Percentiles rank a stretch among this genome's conserved stretches.
Conservation (phyloP, 2,797 vertebrate genomes). For the Enteromius thamalakanensis region DNA sequence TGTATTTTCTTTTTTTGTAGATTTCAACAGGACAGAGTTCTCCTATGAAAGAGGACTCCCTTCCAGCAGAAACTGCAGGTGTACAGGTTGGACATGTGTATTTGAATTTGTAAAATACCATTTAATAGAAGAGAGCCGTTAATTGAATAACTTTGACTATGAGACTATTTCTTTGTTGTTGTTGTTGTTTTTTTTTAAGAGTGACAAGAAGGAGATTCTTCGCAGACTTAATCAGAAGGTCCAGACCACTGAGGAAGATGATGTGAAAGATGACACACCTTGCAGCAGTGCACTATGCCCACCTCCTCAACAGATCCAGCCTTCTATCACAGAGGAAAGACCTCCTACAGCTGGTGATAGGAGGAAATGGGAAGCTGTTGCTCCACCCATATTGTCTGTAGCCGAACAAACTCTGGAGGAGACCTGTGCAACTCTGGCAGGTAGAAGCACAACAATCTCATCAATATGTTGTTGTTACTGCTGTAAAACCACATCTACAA, state of each 20-base stretch:
- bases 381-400: constrained; percentile 81
- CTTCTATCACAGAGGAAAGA: constrained; percentile 64
- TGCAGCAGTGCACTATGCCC: constrained; percentile 51
- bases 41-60: constrained; percentile 72
- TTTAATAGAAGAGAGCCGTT: background rate
- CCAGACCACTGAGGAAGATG: constrained; percentile 74
- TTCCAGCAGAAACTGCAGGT: constrained; percentile 70
- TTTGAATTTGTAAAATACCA: background rate
- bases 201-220: constrained; percentile 90
- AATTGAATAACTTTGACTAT: background rate
- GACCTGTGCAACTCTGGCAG: constrained; percentile 68
- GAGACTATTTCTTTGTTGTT: background rate
- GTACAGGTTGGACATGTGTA: constrained; percentile 66
- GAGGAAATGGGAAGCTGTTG: constrained; percentile 87
- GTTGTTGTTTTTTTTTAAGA: constrained; percentile 74
- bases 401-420: constrained; percentile 83
- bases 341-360: constrained; percentile 78
- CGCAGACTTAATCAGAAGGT: constrained; percentile 89
- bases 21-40: constrained; percentile 67
- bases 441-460: constrained; percentile 12
- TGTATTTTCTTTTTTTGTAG: constrained; percentile 7
- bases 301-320: constrained; percentile 48
- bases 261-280: constrained; percentile 32
- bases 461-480: background rate
- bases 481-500: background rate